Base-by-base conservation (phyloP, 2,797 vertebrate genomes). In the Cossypha heuglini region DNA sequence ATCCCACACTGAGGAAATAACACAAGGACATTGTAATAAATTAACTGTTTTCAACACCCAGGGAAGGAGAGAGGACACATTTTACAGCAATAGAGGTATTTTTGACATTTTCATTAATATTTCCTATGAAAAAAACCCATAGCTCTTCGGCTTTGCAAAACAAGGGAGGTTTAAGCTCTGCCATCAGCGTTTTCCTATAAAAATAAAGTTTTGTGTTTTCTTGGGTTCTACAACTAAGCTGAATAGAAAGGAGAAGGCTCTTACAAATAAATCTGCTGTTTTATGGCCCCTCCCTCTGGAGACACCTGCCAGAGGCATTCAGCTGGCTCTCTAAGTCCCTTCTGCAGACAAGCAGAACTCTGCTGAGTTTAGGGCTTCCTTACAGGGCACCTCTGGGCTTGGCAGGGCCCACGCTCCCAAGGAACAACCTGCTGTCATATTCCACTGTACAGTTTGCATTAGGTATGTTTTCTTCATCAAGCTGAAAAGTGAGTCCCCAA, bases 181-280 rank as follows among this genome's bases (percentile, higher is more conserved):
- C 96, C 94, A 77, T 93, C 86, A 90, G 94, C 78, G 6, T 88
- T 95, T 94, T 88, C 88, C 94, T 97, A 97, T 78, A 97, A 97
- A 98, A 97, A 97, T 96, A 97, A 96, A 71, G 88, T 92, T 86
- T 94, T 96, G 73, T 92, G 87, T 92, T 96, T 95, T 92, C 91
- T 96, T 91, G 75, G 61, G 37, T 93, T 93, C 93, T 97, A 96
- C 61, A 93, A 94, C 96, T 97, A 97, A 89, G 90, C 92, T 93
- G 95, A 87, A 83, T 73, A 93, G 82, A 95, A 95, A 96, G 94
- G 91, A 96, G 89, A 86, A 90, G 96, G 94, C 92, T 90, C 86
- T 85, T 94, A 92, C 38, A 92, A 90, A 96, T 80, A 42, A 46
- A 66, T 73, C 76, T 68, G 80, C 69, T 71, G 73, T 57, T 94